Evolutionary conservation across 2,888 invertebrate genomes (phyloP).

Genomic region (Acleris laterana): DNA sequence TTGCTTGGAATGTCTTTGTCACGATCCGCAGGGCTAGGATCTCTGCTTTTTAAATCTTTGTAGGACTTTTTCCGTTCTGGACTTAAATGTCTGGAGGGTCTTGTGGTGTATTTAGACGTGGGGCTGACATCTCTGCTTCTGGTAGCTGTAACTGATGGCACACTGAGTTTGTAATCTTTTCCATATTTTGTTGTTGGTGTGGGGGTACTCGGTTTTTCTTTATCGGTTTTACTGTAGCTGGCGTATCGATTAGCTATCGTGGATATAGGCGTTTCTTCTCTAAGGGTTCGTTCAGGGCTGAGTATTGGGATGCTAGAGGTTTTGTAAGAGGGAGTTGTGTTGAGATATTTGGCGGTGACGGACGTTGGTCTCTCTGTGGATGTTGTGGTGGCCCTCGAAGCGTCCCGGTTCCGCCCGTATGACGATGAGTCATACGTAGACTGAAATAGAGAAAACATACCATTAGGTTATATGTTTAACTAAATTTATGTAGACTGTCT

Average conservation of each 20-base stretch:
- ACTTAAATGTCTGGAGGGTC: conserved; percentile 76
- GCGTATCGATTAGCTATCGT: conserved; percentile 74
- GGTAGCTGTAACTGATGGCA: conserved; percentile 62
- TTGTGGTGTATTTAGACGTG: conserved; percentile 71
- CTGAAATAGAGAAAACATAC: conserved; percentile 58
- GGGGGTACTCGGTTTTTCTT: conserved; percentile 38
- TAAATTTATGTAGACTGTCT: no score
- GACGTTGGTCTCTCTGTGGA: conserved; percentile 68
- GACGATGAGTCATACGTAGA: conserved; percentile 66
- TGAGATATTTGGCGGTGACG: conserved; percentile 76
- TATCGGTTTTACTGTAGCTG: conserved; percentile 60
- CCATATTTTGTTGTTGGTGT: conserved; percentile 51
- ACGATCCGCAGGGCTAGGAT: conserved; percentile 83
- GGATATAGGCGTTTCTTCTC: conserved; percentile 74
- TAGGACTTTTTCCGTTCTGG: conserved; percentile 76
- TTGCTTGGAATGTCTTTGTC: conserved; percentile 84
- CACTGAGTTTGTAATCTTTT: conserved; percentile 77
- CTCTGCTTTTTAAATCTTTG: conserved; percentile 76
- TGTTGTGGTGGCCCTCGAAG: conserved; percentile 54
- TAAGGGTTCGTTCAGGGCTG: conserved; percentile 58
- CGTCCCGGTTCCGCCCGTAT: conserved; percentile 68
- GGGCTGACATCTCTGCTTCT: conserved; percentile 85
- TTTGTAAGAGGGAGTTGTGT: conserved; percentile 70
- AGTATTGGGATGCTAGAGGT: conserved; percentile 79
- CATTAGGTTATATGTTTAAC: background rate